Base-by-base conservation (phyloP, 2,797 vertebrate species). In the Vireo griseus region DNA sequence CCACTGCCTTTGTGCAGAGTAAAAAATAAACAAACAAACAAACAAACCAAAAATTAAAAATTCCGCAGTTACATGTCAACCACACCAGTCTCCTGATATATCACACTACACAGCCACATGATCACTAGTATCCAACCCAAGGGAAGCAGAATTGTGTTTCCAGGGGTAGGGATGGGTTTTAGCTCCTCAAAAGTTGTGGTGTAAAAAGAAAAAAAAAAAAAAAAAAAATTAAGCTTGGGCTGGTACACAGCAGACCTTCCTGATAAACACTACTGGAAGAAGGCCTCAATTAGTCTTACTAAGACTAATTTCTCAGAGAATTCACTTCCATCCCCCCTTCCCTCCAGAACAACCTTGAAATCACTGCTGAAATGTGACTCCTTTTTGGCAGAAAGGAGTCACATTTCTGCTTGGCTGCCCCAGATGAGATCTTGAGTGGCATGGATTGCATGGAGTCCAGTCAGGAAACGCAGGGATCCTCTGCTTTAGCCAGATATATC, bases 401-500 rank as follows among this genome's bases (percentile, higher is more conserved):
- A 52, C 37, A 10, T 92, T 94, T 92, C 85, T 93, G 72, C 76
- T 72, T 86, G 78, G 81, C 85, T 94, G 66, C 48, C 54, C 72
- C 21, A 33, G 62, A 52, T 58, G 47, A 81, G 58, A 66, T 88
- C 76, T 65, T 45, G 73, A 86, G 48, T 90, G 82, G 55, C 89
- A 84, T 10, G 76, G 82, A 91, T 91, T 84, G 78, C 79, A 78
- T 19, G 21, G 51, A 72, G 76, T 45, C 84, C 95, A 66, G 55
- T 69, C 37, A 55, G 88, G 68, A 97, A 95, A 92, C 0, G 0
- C 4, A 78, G 94, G 3, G 31, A 93, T 92, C 87, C 92, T 88
- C 91, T 94, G 87, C 91, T 69, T 82, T 52, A 90, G 92, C 84
- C 93, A 93, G 84, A 92, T 67, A 65, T 1, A 92, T 85, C 84